A percentile compares a stretch with the other conserved stretches of the same genome.
Evolutionary conservation across 1,140 invertebrate genomes (phyloP).

Genomic region (Drosophila miranda): DNA sequence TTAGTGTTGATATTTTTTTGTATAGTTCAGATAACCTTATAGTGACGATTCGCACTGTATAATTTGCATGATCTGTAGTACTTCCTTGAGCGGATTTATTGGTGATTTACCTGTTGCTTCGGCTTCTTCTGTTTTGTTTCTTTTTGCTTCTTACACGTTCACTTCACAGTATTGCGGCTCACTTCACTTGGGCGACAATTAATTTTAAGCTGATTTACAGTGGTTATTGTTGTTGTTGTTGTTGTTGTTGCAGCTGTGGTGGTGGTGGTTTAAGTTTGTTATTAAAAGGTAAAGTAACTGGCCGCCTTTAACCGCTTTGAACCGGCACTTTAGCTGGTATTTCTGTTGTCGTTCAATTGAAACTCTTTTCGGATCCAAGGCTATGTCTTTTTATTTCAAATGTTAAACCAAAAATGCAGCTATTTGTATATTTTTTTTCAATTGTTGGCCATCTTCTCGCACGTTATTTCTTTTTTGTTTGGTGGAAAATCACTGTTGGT

Average conservation of each 20-base stretch:
- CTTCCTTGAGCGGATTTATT: neutral
- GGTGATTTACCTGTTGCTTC: conserved; percentile 41
- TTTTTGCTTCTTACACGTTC: conserved; percentile 5
- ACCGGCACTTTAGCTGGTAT: conserved; percentile 31
- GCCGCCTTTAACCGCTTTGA: conserved; percentile 53
- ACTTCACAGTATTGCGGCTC: conserved; percentile 9
- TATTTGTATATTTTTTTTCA: conserved; percentile 1
- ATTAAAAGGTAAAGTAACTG: conserved; percentile 11
- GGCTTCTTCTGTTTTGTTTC: conserved; percentile 14
- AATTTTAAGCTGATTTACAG: conserved; percentile 39
- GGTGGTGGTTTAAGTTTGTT: conserved; percentile 9
- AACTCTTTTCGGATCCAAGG: conserved; percentile 44
- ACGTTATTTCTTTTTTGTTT: neutral
- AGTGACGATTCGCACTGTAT: neutral
- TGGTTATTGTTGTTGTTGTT: conserved; percentile 12
- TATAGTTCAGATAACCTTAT: neutral
- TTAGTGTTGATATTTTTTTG: too few species aligned
- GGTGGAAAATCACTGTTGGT: too few species aligned
- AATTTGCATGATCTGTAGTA: neutral
- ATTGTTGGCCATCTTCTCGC: neutral
- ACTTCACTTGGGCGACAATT: conserved; percentile 31
- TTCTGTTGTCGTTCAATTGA: conserved; percentile 24
- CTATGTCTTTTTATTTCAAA: conserved; percentile 17
- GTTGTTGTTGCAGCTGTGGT: conserved; percentile 12
- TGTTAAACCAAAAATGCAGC: conserved; percentile 14